Base-by-base conservation (phyloP, 2,797 vertebrate genomes). In the Enteromius unitaeniatus region DNA sequence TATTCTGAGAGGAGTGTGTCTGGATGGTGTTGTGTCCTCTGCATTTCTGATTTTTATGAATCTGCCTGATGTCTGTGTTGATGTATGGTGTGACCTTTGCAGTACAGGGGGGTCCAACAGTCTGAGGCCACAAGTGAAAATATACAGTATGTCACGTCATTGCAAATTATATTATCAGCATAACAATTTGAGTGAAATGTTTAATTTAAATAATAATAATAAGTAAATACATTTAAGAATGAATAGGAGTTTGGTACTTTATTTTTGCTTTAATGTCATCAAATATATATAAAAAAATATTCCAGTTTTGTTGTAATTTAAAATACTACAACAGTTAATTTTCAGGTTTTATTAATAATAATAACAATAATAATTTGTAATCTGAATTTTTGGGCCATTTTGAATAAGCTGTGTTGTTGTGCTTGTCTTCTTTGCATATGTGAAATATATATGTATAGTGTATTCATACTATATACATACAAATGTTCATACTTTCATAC, bases 1-100 rank as follows among this genome's bases (percentile, higher is more conserved):
- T 86, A 87, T 80, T 89, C 87, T 85, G 79, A 55, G 76, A 79
- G 55, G 80, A 82, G 85, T 86, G 78, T 77, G 69, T 79, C 64
- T 79, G 76, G 78, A 65, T 26, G 62, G 26, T 76, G 55, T 70
- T 60, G 65, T 87, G 58, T 75, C 49, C 15, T 45, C 79, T 60
- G 31, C 49, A 84, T 81, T 74, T 51, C 64, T 55, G 47, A 70
- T 86, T 53, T 70, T 55, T 70, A 47, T 83, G 79, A 81, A 77
- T 87, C 68, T 85, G 68, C 67, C 28, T 65, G 42, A 79, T 85
- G 76, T 82, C 17, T 58, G 28, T 53, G 15, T 68, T 81, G 31
- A 79, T 68, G 34, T 68, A 42, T 17, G 64, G 26, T 58, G 13
- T 77, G 74, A 78, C 45, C 26, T 55, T 49, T 81, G 49, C n/a